Conservation (phyloP, 2,888 invertebrate genomes). For the Hartigia nigra region DNA sequence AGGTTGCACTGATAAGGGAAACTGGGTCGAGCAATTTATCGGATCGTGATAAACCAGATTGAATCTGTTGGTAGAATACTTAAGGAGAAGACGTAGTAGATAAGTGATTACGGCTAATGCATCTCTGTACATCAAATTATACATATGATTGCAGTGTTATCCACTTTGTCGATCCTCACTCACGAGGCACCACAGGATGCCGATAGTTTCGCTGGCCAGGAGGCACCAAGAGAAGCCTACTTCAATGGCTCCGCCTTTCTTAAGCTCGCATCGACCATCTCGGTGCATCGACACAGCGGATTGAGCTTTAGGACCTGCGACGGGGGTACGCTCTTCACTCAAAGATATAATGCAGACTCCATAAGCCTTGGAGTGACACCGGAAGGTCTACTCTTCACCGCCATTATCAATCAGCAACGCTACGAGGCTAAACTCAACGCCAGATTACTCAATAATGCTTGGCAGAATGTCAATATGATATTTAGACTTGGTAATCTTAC, state of each 20-base stretch:
- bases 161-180: constrained; percentile 13
- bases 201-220: constrained; percentile 29
- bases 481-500: constrained; percentile 73
- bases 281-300: constrained; percentile 83
- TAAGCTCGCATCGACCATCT: constrained; percentile 77
- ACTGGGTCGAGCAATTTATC: background rate
- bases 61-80: background rate
- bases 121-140: background rate
- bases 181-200: constrained; percentile 19
- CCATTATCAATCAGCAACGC: constrained; percentile 64
- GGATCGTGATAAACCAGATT: background rate
- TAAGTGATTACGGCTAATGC: background rate
- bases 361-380: constrained; percentile 61
- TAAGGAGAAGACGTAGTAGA: background rate
- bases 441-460: constrained; percentile 81
- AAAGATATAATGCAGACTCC: constrained; percentile 56
- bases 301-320: constrained; percentile 85
- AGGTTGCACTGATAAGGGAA: background rate
- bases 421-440: constrained; percentile 75
- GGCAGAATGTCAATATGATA: constrained; percentile 80
- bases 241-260: constrained; percentile 86
- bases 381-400: constrained; percentile 68
- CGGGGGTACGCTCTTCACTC: constrained; percentile 64
- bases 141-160: constrained; percentile 16
- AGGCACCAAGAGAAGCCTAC: constrained; percentile 79